Percentiles rank a stretch among this genome's conserved stretches.
These are phyloP conservation scores for Xenentodon cancila DNA, from an alignment of 2,797 vertebrate species.

Conservation along the genomic window DNA sequence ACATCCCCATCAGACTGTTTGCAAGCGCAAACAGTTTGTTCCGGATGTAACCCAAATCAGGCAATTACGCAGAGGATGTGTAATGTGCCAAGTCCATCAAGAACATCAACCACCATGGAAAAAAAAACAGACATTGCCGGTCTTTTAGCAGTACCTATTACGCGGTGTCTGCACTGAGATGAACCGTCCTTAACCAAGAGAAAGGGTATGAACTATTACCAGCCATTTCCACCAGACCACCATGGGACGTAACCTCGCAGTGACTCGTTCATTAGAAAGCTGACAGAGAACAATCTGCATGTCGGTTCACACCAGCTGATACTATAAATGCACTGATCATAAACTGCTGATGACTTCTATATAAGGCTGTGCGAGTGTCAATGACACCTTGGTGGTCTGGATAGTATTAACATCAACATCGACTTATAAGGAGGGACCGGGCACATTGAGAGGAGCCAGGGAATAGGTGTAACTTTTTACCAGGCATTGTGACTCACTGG, in stretches of 20 bases:
- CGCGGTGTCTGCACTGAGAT: background rate
- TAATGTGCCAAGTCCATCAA: too few relatives aligned
- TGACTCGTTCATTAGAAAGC: constrained; percentile 47
- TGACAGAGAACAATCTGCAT: constrained; percentile 49
- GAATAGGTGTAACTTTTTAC: constrained; percentile 47
- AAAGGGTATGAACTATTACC: constrained; percentile 13
- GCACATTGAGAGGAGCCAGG: constrained; percentile 41
- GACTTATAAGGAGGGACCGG: constrained; percentile 82
- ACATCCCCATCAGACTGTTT: too few relatives aligned
- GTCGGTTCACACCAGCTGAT: constrained; percentile 52
- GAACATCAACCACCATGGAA: too few relatives aligned
- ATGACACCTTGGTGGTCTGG: constrained; percentile 69
- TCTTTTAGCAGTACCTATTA: too few relatives aligned
- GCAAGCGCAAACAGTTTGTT: too few relatives aligned
- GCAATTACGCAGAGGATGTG: too few relatives aligned
- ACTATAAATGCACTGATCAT: constrained; percentile 59
- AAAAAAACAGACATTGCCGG: too few relatives aligned
- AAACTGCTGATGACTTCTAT: constrained; percentile 71
- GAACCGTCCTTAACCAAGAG: constrained; percentile 13
- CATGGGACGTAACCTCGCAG: constrained; percentile 36
- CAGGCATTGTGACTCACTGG: constrained; percentile 63
- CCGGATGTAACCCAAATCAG: too few relatives aligned
- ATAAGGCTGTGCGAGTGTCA: constrained; percentile 68
- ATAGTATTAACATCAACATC: constrained; percentile 75
- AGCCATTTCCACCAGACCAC: constrained; percentile 25